phyloP scores from a whole-genome alignment of 64 coral and sea anemone species.

The Catalaphyllia jardinei region DNA sequence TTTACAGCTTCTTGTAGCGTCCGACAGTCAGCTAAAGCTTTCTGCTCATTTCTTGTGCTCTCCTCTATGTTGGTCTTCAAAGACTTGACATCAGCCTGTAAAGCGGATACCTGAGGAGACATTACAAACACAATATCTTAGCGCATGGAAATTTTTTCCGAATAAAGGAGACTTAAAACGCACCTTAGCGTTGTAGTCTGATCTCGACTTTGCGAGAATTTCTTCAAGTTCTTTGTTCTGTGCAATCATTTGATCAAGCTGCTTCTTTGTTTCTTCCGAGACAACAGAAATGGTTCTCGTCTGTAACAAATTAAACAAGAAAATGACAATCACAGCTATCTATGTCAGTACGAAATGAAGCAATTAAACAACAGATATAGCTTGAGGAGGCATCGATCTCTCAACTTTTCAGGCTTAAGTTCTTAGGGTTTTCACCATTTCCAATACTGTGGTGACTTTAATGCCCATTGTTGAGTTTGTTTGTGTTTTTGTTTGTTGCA shows the following conservation, averaged over 20 bases:
- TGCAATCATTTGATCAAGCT: constrained; percentile 68
- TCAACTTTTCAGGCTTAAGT: too few species aligned
- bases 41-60: constrained; percentile 41
- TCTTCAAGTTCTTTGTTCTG: constrained; percentile 85
- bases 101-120: constrained; percentile 53
- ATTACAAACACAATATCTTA: background rate
- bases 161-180: background rate
- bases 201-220: constrained; percentile 62
- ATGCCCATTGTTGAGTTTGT: too few species aligned
- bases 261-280: constrained; percentile 82
- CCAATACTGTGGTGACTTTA: too few species aligned
- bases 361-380: too few species aligned
- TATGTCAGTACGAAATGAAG: too few species aligned
- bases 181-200: constrained; percentile 80
- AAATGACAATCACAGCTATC: background rate
- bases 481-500: too few species aligned
- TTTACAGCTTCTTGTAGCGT: constrained; percentile 51
- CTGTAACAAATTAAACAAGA: constrained; percentile 21
- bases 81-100: constrained; percentile 78
- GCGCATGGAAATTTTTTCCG: too few species aligned
- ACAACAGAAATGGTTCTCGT: constrained; percentile 84
- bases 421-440: too few species aligned
- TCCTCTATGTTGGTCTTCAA: constrained; percentile 42
- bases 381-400: too few species aligned
- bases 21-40: constrained; percentile 31